Evolutionary conservation across 2,797 vertebrate genomes (phyloP).

Genomic region (Mus caroli): DNA sequence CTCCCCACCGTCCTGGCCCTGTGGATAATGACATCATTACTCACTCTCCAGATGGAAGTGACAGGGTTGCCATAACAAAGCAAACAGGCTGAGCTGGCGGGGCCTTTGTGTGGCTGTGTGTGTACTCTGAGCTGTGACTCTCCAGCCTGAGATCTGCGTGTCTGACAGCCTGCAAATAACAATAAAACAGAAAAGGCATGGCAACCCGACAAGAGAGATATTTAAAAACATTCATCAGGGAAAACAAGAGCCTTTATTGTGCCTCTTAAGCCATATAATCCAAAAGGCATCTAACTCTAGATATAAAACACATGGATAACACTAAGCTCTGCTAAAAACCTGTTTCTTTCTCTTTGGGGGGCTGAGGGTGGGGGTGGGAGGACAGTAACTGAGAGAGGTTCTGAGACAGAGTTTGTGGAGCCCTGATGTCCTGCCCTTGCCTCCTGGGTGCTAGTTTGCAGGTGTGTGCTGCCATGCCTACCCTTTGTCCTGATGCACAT

Average conservation of each 20-base stretch:
- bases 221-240: background rate
- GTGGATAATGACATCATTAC: slow-evolving; percentile 66
- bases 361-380: background rate
- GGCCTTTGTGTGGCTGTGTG: slow-evolving; percentile 20
- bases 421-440: background rate
- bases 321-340: background rate
- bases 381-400: background rate
- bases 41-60: slow-evolving; percentile 76
- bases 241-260: slow-evolving; percentile 16
- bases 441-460: background rate
- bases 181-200: background rate
- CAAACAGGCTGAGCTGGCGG: slow-evolving; percentile 50
- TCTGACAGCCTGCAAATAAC: slow-evolving; percentile 45
- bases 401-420: background rate
- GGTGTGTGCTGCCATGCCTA: background rate
- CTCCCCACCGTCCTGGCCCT: background rate
- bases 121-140: background rate
- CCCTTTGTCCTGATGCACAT: background rate
- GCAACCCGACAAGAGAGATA: background rate
- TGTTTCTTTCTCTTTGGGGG: background rate
- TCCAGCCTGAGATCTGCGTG: background rate
- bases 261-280: background rate
- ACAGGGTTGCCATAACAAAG: slow-evolving; percentile 79
- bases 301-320: background rate
- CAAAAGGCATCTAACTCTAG: slow-evolving; percentile 26